phyloP scores from a whole-genome alignment of 2,888 invertebrate genomes.

The Rutpela maculata region DNA sequence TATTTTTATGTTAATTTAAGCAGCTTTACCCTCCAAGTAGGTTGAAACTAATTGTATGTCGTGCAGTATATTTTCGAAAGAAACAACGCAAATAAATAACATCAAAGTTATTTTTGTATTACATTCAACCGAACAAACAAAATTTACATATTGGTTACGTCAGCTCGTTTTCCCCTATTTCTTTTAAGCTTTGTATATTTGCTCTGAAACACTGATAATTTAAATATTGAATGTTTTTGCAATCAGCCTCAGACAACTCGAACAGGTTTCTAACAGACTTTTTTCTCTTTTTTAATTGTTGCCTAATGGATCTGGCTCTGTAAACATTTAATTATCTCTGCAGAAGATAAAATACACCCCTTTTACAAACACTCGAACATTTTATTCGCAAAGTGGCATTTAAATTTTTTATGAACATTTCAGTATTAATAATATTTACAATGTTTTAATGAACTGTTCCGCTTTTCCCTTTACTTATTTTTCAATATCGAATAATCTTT shows the following conservation, averaged over 20 bases:
- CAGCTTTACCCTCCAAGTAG: too few species aligned
- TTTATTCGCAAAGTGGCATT: too few species aligned
- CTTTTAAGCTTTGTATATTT: slow-evolving; percentile 11
- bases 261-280: not conserved
- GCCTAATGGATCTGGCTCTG: not conserved
- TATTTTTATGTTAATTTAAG: too few species aligned
- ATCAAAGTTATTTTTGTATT: slow-evolving; percentile 8
- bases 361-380: not conserved
- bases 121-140: slow-evolving; percentile 26
- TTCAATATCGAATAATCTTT: too few species aligned
- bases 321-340: not conserved
- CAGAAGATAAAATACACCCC: not conserved
- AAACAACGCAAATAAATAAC: slow-evolving; percentile 9
- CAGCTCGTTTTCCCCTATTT: slow-evolving; percentile 15
- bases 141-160: slow-evolving; percentile 31
- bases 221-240: slow-evolving; percentile 8
- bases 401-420: too few species aligned
- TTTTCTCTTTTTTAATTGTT: not conserved
- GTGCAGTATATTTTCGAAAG: too few species aligned
- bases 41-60: too few species aligned
- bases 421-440: too few species aligned
- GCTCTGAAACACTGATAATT: not conserved
- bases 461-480: too few species aligned
- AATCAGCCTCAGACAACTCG: not conserved
- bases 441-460: too few species aligned